Evolutionary conservation across 2,888 invertebrate species (phyloP).

Genomic region (Plagiodera versicolora): DNA sequence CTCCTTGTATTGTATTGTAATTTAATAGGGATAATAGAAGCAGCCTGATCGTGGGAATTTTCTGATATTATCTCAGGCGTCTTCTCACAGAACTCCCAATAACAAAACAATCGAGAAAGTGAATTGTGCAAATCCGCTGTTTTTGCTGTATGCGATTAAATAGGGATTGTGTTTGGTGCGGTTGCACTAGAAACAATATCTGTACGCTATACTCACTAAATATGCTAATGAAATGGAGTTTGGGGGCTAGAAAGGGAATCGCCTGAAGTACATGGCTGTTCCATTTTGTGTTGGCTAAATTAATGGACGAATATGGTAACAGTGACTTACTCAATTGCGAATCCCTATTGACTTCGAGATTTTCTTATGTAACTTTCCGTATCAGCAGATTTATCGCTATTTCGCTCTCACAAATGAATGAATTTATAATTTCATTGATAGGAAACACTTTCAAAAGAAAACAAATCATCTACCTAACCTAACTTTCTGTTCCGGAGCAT

Average conservation of each 20-base stretch:
- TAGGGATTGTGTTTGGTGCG: slow-evolving; percentile 5
- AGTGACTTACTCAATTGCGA: too few species aligned
- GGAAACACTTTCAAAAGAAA: too few species aligned
- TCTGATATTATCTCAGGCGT: neutral
- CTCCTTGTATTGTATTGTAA: too few species aligned
- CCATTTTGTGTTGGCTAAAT: neutral
- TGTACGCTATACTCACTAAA: neutral
- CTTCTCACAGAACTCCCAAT: neutral
- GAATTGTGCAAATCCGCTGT: slow-evolving; percentile 1
- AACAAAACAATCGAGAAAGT: neutral
- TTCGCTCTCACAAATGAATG: too few species aligned
- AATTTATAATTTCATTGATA: too few species aligned
- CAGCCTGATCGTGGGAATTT: neutral
- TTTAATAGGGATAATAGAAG: too few species aligned
- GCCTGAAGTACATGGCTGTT: neutral
- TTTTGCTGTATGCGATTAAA: slow-evolving; percentile 3
- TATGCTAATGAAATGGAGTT: neutral
- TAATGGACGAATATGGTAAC: too few species aligned
- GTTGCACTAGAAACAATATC: neutral
- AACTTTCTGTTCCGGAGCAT: too few species aligned
- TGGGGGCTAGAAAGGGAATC: neutral
- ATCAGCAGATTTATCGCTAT: too few species aligned
- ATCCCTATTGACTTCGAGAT: too few species aligned
- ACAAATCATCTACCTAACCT: too few species aligned
- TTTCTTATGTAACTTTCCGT: too few species aligned